Evolutionary conservation across 1,140 invertebrate genomes (phyloP).

Genomic region (Rhyacophila brunnea): DNA sequence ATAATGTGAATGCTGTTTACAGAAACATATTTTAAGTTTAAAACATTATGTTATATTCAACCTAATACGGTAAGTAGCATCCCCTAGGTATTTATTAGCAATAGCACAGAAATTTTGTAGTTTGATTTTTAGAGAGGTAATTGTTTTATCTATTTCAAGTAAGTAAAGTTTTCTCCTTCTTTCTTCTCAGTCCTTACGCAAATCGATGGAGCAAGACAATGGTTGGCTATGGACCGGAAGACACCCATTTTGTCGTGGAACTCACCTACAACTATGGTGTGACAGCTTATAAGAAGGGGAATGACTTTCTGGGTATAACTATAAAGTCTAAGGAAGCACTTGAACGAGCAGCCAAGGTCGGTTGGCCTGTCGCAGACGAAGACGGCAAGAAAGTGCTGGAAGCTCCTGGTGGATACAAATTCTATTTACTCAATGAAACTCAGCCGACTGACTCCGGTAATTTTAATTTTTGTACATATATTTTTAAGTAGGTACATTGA

Average conservation of each 20-base stretch:
- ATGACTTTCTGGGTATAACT: constrained; percentile 88
- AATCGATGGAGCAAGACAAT: constrained; percentile 99
- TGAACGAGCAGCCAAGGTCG: constrained; percentile 65
- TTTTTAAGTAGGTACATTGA: too few species aligned
- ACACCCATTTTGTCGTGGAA: constrained; percentile 93
- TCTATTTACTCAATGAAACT: constrained; percentile 73
- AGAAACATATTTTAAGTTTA: too few species aligned
- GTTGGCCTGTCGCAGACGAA: constrained; percentile 67
- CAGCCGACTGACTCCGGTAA: constrained; percentile 64
- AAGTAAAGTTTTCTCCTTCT: too few species aligned
- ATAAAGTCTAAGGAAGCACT: constrained; percentile 77
- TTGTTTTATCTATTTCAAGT: too few species aligned
- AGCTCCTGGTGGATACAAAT: constrained; percentile 91
- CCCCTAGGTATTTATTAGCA: too few species aligned
- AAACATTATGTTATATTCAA: too few species aligned
- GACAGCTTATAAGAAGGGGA: constrained; percentile 76
- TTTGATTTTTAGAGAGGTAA: too few species aligned
- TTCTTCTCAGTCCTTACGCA: constrained; percentile 79
- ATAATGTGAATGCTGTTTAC: too few species aligned
- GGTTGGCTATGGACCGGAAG: constrained; percentile 96
- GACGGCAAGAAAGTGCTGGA: constrained; percentile 62
- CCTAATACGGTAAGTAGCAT: too few species aligned
- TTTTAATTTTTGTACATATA: too few species aligned
- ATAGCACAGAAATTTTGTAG: too few species aligned
- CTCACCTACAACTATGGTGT: constrained; percentile 98